phyloP scores from a whole-genome alignment of 2,888 invertebrate genomes.

The Apamea monoglypha region DNA sequence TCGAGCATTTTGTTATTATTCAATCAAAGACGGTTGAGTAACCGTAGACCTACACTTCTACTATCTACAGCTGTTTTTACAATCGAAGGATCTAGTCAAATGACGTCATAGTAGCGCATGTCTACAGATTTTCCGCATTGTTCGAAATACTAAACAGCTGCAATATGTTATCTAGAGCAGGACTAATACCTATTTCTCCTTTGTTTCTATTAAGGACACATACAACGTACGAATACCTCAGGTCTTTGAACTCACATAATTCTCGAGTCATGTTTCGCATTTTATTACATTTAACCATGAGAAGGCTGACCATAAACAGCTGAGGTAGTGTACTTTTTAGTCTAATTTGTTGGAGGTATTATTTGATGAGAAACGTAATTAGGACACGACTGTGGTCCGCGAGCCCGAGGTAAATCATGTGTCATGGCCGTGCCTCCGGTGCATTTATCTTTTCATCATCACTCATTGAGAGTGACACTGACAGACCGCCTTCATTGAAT shows the following conservation, averaged over 20 bases:
- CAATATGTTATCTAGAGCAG: slow-evolving; percentile 14
- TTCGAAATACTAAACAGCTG: slow-evolving; percentile 25
- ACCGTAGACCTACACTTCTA: slow-evolving; percentile 18
- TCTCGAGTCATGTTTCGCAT: slow-evolving; percentile 34
- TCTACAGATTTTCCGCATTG: slow-evolving; percentile 22
- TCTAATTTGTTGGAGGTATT: slow-evolving; percentile 28
- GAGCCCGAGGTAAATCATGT: slow-evolving; percentile 45
- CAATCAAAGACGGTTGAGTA: slow-evolving; percentile 4
- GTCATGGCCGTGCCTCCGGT: slow-evolving; percentile 33
- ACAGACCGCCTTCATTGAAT: slow-evolving; percentile 40
- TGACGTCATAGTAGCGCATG: slow-evolving; percentile 27
- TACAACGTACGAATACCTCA: slow-evolving; percentile 14
- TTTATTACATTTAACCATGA: slow-evolving; percentile 49
- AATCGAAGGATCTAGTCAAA: slow-evolving; percentile 44
- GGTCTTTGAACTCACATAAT: slow-evolving; percentile 44
- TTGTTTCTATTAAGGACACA: slow-evolving; percentile 29
- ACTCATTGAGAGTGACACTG: slow-evolving; percentile 51
- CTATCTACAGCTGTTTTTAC: slow-evolving; percentile 11
- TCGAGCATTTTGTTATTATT: slow-evolving; percentile 12
- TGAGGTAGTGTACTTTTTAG: slow-evolving; percentile 11
- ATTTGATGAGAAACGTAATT: slow-evolving; percentile 37
- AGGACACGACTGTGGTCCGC: slow-evolving; percentile 18
- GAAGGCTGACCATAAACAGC: slow-evolving; percentile 32
- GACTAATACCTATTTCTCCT: slow-evolving; percentile 15
- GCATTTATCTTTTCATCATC: slow-evolving; percentile 53